phyloP scores from a whole-genome alignment of 1,140 invertebrate species.

The Zaprionus camerounensis region DNA sequence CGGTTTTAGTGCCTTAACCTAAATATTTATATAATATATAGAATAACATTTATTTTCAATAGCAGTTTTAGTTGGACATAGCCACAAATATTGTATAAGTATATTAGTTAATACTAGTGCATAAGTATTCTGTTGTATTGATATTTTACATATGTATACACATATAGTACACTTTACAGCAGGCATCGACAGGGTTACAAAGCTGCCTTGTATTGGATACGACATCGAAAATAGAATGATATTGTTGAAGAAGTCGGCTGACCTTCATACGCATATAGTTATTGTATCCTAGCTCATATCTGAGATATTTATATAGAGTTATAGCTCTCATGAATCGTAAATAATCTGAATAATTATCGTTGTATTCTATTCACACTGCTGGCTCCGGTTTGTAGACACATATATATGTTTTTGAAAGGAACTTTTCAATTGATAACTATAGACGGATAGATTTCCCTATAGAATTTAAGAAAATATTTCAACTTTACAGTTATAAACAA shows the following conservation, averaged over 20 bases:
- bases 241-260: constrained; percentile 15
- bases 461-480: not conserved
- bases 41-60: constrained; percentile 3
- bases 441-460: constrained; percentile 2
- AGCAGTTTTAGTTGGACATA: constrained; percentile 32
- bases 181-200: not conserved
- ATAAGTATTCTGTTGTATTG: constrained; percentile 35
- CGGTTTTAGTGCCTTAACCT: not conserved
- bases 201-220: constrained; percentile 7
- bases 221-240: constrained; percentile 36
- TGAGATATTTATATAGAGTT: constrained; percentile 33
- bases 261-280: constrained; percentile 18
- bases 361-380: constrained; percentile 58
- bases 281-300: constrained; percentile 19
- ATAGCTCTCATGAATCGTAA: constrained; percentile 10
- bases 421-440: constrained; percentile 57
- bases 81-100: not conserved
- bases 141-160: constrained; percentile 22
- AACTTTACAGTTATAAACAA: not conserved
- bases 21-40: constrained; percentile 5
- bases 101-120: not conserved
- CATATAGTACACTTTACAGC: constrained; percentile 33
- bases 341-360: constrained; percentile 41
- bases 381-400: constrained; percentile 31
- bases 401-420: constrained; percentile 48